phyloP scores from a whole-genome alignment of 2,797 vertebrate species.

The Emys orbicularis region DNA sequence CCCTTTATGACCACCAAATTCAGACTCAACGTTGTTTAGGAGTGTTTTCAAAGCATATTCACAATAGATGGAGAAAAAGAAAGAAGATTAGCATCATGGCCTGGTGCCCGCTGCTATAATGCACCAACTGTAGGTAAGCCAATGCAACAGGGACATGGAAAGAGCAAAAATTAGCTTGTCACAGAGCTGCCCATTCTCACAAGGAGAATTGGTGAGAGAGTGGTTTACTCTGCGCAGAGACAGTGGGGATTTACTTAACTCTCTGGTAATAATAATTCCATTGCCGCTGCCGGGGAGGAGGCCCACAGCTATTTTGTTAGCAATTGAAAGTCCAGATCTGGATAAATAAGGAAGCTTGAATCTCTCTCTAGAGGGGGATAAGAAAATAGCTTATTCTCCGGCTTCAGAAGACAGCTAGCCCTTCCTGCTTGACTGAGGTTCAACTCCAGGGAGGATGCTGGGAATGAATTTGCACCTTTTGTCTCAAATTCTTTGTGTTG shows the following conservation, averaged over 20 bases:
- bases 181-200: not conserved
- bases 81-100: not conserved
- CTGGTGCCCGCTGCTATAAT: not conserved
- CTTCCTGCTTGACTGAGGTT: not conserved
- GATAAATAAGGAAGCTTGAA: not conserved
- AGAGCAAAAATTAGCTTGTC: not conserved
- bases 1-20: not conserved
- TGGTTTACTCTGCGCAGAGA: slow-evolving; percentile 16
- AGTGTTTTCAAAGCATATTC: not conserved
- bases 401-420: not conserved
- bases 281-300: not conserved
- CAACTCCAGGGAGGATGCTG: not conserved
- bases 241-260: slow-evolving; percentile 7
- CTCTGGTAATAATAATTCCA: slow-evolving; percentile 45
- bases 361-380: not conserved
- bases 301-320: slow-evolving; percentile 37
- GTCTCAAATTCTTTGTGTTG: not conserved
- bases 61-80: not conserved
- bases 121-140: not conserved
- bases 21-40: not conserved
- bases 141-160: not conserved
- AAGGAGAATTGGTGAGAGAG: slow-evolving; percentile 10
- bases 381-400: not conserved
- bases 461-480: not conserved
- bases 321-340: slow-evolving; percentile 28